Evolutionary conservation across 2,113 vertebrate species (phyloP), one percentile per base, ranked within the genome.

Genomic region (Mystacornis crossleyi): DNA sequence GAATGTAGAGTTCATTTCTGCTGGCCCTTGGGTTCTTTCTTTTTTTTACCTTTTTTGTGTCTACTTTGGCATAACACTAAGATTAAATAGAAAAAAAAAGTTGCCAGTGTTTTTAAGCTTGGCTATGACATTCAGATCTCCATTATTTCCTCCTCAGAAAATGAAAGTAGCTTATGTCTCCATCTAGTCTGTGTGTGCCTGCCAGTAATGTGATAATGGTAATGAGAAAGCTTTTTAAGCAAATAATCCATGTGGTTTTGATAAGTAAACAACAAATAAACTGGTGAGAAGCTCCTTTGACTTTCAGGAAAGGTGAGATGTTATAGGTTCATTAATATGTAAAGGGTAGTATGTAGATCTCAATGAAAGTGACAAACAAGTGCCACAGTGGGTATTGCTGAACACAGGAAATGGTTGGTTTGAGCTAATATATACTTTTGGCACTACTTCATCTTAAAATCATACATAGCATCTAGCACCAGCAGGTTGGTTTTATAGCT

Each of bases 401-500:
- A 98, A 98, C 98, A 98, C 97, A 98, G 98, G 97, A 98, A 98
- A 98, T 98, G 97, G 98, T 98, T 98, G 98, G 98, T 98, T 98
- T 97, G 98, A 98, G 98, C 98, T 98, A 98, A 99, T 99, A 98
- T 98, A 98, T 98, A 98, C 98, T 98, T 98, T 98, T 98, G 98
- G 98, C 98, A 98, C 98, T 98, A 98, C 98, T 99, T 99, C 99
- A 99, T 99, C 99, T 99, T 99, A 99, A 99, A 99, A 99, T 99
- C 99, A 99, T 99, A 99, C 99, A 98, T 99, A 99, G 98, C 99
- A 98, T 99, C 99, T 98, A 99, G 99, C 98, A 99, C 98, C 99
- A 98, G 99, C 99, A 99, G 99, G 98, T 99, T 99, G 98, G 98
- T 99, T 99, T 99, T 99, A 99, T 99, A 98, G 99, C 99, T 99